A percentile compares a stretch with the other conserved stretches of the same genome.
Conservation (phyloP, 2,888 invertebrate species). For the Busseola fusca region DNA sequence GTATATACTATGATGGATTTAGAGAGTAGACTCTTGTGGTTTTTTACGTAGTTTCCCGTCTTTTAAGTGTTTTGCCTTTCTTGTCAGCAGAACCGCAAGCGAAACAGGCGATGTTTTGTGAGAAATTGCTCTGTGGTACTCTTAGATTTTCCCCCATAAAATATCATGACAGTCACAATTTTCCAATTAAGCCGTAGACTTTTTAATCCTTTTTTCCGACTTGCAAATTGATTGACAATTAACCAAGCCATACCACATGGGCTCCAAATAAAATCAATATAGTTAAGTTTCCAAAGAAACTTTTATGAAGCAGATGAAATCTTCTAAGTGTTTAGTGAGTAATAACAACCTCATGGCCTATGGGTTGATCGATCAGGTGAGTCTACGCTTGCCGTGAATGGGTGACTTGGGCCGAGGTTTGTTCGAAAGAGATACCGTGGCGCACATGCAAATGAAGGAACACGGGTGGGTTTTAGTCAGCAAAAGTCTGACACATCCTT, state of each 20-base stretch:
- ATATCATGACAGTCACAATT: background rate
- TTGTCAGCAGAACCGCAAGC: background rate
- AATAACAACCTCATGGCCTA: too few species aligned
- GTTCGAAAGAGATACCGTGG: too few species aligned
- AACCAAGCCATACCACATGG: background rate
- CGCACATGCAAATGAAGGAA: too few species aligned
- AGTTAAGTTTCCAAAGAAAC: too few species aligned
- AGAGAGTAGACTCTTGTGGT: too few species aligned
- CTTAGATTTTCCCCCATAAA: background rate
- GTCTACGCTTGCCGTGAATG: too few species aligned
- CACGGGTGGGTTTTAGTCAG: too few species aligned
- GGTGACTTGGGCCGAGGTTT: too few species aligned
- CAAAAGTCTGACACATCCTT: too few species aligned
- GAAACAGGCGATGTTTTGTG: background rate
- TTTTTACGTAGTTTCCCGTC: background rate
- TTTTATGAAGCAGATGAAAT: background rate
- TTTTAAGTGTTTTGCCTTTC: background rate
- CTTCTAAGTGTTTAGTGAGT: too few species aligned
- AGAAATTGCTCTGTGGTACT: background rate
- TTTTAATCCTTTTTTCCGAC: background rate
- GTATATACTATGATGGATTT: too few species aligned
- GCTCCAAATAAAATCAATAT: background rate
- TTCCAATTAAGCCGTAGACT: background rate
- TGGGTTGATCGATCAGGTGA: too few species aligned
- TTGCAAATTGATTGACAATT: constrained; percentile 19